Percentiles rank a stretch among this genome's conserved stretches.
Conservation (phyloP, 2,113 vertebrate species). For the Psilopogon haemacephalus region DNA sequence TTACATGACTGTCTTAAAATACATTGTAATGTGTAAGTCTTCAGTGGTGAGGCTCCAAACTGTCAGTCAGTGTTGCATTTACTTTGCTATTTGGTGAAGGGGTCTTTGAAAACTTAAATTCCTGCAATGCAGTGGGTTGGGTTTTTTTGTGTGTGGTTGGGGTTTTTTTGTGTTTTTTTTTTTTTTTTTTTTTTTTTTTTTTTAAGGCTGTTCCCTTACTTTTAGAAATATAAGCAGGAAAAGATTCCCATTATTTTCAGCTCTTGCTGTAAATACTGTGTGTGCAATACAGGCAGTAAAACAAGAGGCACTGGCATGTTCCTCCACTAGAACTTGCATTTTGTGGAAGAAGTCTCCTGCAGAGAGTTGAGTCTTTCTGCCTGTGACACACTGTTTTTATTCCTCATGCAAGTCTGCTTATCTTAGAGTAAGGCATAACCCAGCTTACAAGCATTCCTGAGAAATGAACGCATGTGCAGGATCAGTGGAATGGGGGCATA, state of each 20-base stretch:
- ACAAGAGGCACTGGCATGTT: background rate
- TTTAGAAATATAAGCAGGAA: slow-evolving; percentile 1
- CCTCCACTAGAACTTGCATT: slow-evolving; percentile 2
- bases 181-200: background rate
- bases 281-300: background rate
- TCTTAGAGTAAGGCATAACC: slow-evolving; percentile 51
- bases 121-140: background rate
- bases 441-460: slow-evolving; percentile 64
- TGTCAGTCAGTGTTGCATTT: background rate
- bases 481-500: slow-evolving; percentile 63
- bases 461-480: slow-evolving; percentile 65
- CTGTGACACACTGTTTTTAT: background rate
- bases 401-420: slow-evolving; percentile 32
- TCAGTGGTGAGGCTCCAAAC: background rate
- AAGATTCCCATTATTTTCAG: background rate
- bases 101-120: background rate
- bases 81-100: slow-evolving; percentile 24
- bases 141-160: too few species aligned
- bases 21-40: background rate
- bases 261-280: background rate
- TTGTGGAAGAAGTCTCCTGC: slow-evolving; percentile 4
- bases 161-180: too few species aligned
- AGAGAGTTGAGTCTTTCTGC: slow-evolving; percentile 15
- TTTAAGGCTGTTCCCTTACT: background rate
- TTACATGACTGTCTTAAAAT: background rate